Evolutionary conservation across 2,888 invertebrate species (phyloP).

Genomic region (Catonia carolina): DNA sequence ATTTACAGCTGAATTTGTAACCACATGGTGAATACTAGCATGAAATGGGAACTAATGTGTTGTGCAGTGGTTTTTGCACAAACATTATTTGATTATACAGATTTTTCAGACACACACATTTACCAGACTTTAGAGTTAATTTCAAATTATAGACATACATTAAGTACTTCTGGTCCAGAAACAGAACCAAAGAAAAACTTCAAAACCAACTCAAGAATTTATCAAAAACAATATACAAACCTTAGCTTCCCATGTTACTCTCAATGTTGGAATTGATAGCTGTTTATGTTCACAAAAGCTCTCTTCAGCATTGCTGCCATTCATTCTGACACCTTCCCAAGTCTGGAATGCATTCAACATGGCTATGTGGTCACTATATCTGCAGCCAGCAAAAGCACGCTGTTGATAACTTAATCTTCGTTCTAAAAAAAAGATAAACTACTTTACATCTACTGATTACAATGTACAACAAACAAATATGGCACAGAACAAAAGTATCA

Average conservation of each 20-base stretch:
- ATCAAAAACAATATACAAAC: constrained; percentile 37
- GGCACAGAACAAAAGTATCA: background rate
- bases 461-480: background rate
- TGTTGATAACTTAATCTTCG: constrained; percentile 77
- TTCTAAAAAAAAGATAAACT: constrained; percentile 41
- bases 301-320: constrained; percentile 60
- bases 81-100: too few relatives aligned
- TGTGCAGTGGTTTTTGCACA: too few relatives aligned
- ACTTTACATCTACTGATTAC: background rate
- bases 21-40: too few relatives aligned
- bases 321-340: constrained; percentile 49
- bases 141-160: too few relatives aligned
- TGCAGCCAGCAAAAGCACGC: constrained; percentile 74
- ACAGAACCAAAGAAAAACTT: too few relatives aligned
- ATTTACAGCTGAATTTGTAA: too few relatives aligned
- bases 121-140: too few relatives aligned
- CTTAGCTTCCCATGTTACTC: constrained; percentile 89
- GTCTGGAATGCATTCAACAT: constrained; percentile 85
- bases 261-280: constrained; percentile 78
- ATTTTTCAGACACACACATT: too few relatives aligned
- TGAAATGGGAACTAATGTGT: too few relatives aligned
- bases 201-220: too few relatives aligned
- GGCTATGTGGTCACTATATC: constrained; percentile 92
- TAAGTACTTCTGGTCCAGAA: too few relatives aligned
- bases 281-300: constrained; percentile 89